phyloP scores from a whole-genome alignment of 2,888 invertebrate genomes.

The Matsumyia berberina region DNA sequence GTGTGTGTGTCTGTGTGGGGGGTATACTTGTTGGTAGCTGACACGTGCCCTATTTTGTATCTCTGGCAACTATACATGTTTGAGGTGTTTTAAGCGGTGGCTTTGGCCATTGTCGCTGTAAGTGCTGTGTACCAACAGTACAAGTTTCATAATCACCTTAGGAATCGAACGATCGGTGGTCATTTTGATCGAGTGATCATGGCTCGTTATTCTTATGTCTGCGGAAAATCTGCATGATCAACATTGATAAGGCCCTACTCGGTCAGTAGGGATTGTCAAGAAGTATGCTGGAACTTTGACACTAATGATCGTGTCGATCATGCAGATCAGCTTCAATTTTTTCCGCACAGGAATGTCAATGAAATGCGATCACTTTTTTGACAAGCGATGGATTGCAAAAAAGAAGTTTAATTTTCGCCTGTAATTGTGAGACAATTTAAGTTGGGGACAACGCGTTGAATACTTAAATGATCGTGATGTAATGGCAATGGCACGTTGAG shows the following conservation, averaged over 20 bases:
- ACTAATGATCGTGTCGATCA: constrained; percentile 37
- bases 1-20: constrained; percentile 12
- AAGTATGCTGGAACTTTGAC: constrained; percentile 25
- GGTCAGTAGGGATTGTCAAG: neutral
- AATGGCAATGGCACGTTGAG: constrained; percentile 45
- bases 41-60: constrained; percentile 65
- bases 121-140: constrained; percentile 6
- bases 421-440: constrained; percentile 64
- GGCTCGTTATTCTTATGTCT: neutral
- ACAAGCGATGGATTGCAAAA: constrained; percentile 23
- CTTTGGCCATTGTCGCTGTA: neutral
- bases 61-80: constrained; percentile 32
- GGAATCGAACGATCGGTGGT: constrained; percentile 9
- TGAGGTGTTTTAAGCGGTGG: constrained; percentile 4
- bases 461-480: constrained; percentile 53
- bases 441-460: constrained; percentile 47
- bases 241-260: too few species aligned
- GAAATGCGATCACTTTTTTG: constrained; percentile 29
- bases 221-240: too few species aligned
- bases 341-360: constrained; percentile 42
- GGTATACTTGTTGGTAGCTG: constrained; percentile 27
- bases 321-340: constrained; percentile 19
- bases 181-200: constrained; percentile 21
- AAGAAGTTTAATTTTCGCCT: neutral
- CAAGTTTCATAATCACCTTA: constrained; percentile 48